Base-by-base conservation (phyloP, 2,797 vertebrate species). In the Microctenopoma lineatum region DNA sequence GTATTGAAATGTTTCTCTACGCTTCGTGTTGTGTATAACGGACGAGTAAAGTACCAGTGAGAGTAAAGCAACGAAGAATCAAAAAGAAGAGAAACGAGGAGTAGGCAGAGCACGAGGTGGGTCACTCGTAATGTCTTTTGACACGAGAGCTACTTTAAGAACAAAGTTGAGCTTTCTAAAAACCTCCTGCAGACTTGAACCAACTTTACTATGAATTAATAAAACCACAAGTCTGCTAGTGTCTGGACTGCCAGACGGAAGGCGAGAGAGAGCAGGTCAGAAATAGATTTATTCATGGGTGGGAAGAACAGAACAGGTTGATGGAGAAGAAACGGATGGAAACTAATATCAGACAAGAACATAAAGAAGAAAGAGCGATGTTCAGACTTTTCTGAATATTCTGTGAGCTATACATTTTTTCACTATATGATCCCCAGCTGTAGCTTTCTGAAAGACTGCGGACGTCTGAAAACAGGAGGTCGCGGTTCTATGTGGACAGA, bases 121-220 rank as follows among this genome's bases (percentile, higher is more conserved):
- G 73, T 70, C 72, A 72, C 64, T 70, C 11, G 11, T 79, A 83
- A 83, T 80, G 72, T 69, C 64, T 86, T 78, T 53, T 85, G 84
- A 87, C 84, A 80, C 70, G 51, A 41, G 55, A 32, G 70, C 63
- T 48, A 58, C 82, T 83, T 81, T 81, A 81, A 88, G 78, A 81
- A 85, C 54, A 47, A 84, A 85, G 79, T 83, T 80, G 56, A 82
- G 78, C 54, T 55, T 65, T 62, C 21, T 69, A 42, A 89, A 86
- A 73, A 66, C 59, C 39, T 86, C 47, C 77, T 36, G 64, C 66
- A 73, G 71, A 77, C 81, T 80, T 75, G 3, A 73, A 59, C 16
- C 53, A 78, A 86, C 81, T 85, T 81, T 74, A 75, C 51, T 73
- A 86, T 91, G 71, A 91, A 90, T 87, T 83, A 90, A 63, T 85